These are phyloP conservation scores for Listronotus bonariensis DNA, from an alignment of 1,140 invertebrate species.

Conservation along the genomic window DNA sequence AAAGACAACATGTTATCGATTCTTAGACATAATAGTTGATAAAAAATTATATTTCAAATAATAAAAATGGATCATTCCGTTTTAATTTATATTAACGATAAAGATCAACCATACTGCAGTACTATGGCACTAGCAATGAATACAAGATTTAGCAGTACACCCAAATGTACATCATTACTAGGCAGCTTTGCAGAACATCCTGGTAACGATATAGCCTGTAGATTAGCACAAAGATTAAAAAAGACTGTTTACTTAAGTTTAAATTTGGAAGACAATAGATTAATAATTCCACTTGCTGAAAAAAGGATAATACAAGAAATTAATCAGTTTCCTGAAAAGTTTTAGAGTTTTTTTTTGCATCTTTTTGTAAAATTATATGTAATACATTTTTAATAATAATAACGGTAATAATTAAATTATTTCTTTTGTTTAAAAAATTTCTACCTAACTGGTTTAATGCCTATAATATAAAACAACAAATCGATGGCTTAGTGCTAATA, in stretches of 20 bases:
- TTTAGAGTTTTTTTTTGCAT: too few species aligned
- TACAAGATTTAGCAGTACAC: conserved; percentile 2
- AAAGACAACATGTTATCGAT: conserved; percentile 3
- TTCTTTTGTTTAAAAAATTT: too few species aligned
- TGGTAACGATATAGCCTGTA: conserved; percentile 3
- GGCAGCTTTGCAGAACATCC: conserved; percentile 6
- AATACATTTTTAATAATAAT: too few species aligned
- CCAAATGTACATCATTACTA: conserved; percentile 7
- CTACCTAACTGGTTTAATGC: too few species aligned
- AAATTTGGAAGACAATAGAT: conserved; percentile 18
- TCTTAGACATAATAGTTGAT: conserved; percentile 10
- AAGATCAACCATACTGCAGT: neutral
- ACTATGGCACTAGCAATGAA: conserved; percentile 6
- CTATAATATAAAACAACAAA: too few species aligned
- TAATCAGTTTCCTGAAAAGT: neutral
- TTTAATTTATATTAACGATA: conserved; percentile 18
- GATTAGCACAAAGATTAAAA: conserved; percentile 15
- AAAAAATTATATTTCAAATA: conserved; percentile 19
- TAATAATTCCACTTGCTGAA: conserved; percentile 18
- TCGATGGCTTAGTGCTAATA: too few species aligned
- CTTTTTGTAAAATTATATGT: too few species aligned
- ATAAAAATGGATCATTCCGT: conserved; percentile 12
- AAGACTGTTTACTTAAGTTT: conserved; percentile 27
- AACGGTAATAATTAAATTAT: too few species aligned
- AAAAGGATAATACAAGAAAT: conserved; percentile 22